A percentile compares a stretch with the other conserved stretches of the same genome.
Conservation (phyloP, 2,113 vertebrate species). For the Oncorhynchus nerka region DNA sequence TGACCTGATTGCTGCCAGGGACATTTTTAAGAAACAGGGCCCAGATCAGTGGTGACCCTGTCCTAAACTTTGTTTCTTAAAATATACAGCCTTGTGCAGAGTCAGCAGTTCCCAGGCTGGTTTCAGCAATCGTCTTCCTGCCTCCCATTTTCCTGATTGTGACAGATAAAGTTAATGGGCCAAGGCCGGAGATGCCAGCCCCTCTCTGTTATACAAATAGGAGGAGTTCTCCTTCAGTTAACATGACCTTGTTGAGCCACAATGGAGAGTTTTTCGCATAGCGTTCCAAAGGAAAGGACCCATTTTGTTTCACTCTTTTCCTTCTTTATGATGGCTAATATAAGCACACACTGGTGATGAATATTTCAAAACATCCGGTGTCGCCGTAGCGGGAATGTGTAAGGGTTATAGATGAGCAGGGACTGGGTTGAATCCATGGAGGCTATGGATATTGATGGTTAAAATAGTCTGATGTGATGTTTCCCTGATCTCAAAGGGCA, state of each 20-base stretch:
- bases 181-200: constrained; percentile 39
- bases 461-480: not conserved
- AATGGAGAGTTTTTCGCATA: not conserved
- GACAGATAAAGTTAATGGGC: constrained; percentile 53
- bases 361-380: constrained; percentile 3
- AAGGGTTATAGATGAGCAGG: constrained; percentile 14
- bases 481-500: not conserved
- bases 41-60: not conserved
- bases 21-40: not conserved
- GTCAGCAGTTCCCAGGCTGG: not conserved
- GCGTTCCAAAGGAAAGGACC: not conserved
- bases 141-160: constrained; percentile 25
- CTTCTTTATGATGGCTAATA: constrained; percentile 1
- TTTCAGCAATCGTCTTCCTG: not conserved
- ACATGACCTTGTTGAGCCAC: constrained; percentile 41
- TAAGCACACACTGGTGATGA: constrained; percentile 1
- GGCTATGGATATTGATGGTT: not conserved
- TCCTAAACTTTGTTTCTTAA: not conserved
- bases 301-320: not conserved
- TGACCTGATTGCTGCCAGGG: not conserved
- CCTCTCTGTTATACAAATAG: constrained; percentile 47
- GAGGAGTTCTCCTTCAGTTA: constrained; percentile 31
- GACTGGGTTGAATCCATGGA: not conserved
- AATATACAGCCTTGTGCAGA: not conserved
- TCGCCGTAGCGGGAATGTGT: not conserved